Base-by-base conservation (phyloP, 2,797 vertebrate species). In the Tolypeutes matacus region DNA sequence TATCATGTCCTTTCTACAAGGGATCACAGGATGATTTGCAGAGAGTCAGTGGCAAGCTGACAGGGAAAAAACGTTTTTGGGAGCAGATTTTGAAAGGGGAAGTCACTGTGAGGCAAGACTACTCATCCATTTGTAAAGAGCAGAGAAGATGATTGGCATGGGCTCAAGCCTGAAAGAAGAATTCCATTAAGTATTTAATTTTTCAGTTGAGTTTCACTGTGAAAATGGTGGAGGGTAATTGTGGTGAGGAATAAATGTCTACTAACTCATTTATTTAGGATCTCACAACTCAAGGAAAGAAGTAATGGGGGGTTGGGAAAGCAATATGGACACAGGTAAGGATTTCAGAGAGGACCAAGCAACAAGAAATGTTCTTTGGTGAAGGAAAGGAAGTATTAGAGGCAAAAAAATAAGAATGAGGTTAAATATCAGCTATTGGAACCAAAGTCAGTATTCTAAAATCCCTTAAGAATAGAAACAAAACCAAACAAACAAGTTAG, bases 11-110 rank as follows among this genome's bases (percentile, higher is more conserved):
- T 97, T 93, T 91, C 86, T 91, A 72, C 51, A 1, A 51, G 64
- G 83, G 76, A 91, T 92, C 93, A 69, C 89, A 83, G 88, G 72
- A 89, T 97, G 95, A 97, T 95, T 96, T 95, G 69, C 77, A 87
- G 76, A 92, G 85, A 94, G 92, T 91, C 77, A 53, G 53, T 67
- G 78, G 83, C 64, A 36, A 96, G 58, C 17, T 87, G 91, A 96
- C 76, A 95, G 58, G 77, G 86, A 87, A 72, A 89, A 96, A 93
- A 91, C 9, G 8, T 85, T 95, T 93, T 65, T 7, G 56, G 89
- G 80, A 93, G 72, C 49, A 78, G 76, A 70, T 75, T 87, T 93
- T 86, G 95, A 95, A 93, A 93, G 72, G 53, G 25, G 86, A 97
- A 97, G 86, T 89, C 53, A 93, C 51, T 56, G 72, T 39, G 82